These are phyloP conservation scores for Morpho achilles DNA, from an alignment of 2,888 invertebrate genomes.

Conservation along the genomic window DNA sequence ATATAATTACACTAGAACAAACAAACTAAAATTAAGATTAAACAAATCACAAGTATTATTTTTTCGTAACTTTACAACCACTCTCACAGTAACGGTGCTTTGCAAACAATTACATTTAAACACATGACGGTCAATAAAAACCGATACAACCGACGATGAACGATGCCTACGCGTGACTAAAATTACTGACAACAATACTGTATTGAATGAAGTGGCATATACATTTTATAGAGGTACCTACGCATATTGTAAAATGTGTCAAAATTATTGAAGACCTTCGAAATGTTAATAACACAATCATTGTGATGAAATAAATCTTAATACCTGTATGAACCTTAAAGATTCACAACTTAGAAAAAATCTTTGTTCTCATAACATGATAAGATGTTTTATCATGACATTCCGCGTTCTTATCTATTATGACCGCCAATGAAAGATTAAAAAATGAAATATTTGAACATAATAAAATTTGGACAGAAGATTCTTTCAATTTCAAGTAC, in stretches of 20 bases:
- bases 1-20: no score
- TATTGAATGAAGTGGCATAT: conserved; percentile 9
- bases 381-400: conserved; percentile 6
- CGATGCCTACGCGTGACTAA: conserved; percentile 66
- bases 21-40: no score
- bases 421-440: conserved; percentile 7
- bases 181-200: conserved; percentile 38
- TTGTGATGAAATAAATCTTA: neutral
- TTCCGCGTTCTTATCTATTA: conserved; percentile 11
- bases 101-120: conserved; percentile 15
- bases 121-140: conserved; percentile 37
- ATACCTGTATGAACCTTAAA: neutral
- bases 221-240: conserved; percentile 31
- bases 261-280: neutral
- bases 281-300: neutral
- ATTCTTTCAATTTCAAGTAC: neutral
- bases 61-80: neutral
- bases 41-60: no score
- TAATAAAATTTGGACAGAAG: conserved; percentile 6
- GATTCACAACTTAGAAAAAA: conserved; percentile 3
- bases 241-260: conserved; percentile 1
- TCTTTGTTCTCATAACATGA: conserved; percentile 1
- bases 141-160: conserved; percentile 53
- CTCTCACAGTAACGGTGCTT: conserved; percentile 14
- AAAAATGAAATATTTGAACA: conserved; percentile 3